phyloP scores from a whole-genome alignment of 2,888 invertebrate genomes.

The Heliconius cydno region DNA sequence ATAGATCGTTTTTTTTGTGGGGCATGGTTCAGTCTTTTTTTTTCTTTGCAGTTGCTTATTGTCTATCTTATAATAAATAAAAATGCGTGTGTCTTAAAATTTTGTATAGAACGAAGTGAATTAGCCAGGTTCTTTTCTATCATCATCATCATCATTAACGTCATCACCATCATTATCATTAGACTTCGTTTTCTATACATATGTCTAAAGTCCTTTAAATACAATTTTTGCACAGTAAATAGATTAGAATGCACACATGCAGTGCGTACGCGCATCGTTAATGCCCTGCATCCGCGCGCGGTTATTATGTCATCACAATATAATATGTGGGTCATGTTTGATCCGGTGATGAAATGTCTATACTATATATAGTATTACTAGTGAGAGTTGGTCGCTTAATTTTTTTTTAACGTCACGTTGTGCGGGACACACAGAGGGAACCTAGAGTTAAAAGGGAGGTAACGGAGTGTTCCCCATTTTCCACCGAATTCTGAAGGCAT shows the following conservation, averaged over 20 bases:
- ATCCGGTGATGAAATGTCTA: slow-evolving; percentile 42
- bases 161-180: too few relatives aligned
- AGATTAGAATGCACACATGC: slow-evolving; percentile 36
- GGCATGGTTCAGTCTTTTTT: too few relatives aligned
- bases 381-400: not conserved
- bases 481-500: not conserved
- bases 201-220: not conserved
- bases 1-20: too few relatives aligned
- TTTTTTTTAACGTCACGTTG: not conserved
- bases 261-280: slow-evolving; percentile 37
- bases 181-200: not conserved
- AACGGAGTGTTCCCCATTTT: not conserved
- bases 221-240: slow-evolving; percentile 4
- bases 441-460: not conserved
- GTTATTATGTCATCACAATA: slow-evolving; percentile 45
- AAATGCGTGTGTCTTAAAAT: too few relatives aligned
- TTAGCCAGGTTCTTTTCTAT: too few relatives aligned
- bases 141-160: too few relatives aligned
- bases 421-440: not conserved
- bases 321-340: slow-evolving; percentile 40
- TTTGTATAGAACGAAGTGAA: too few relatives aligned
- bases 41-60: too few relatives aligned
- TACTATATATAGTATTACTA: not conserved
- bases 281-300: slow-evolving; percentile 30
- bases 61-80: too few relatives aligned